A percentile compares a stretch with the other conserved stretches of the same genome.
These are phyloP conservation scores for Parasteatoda tepidariorum DNA, from an alignment of 1,140 invertebrate species.

Conservation along the genomic window DNA sequence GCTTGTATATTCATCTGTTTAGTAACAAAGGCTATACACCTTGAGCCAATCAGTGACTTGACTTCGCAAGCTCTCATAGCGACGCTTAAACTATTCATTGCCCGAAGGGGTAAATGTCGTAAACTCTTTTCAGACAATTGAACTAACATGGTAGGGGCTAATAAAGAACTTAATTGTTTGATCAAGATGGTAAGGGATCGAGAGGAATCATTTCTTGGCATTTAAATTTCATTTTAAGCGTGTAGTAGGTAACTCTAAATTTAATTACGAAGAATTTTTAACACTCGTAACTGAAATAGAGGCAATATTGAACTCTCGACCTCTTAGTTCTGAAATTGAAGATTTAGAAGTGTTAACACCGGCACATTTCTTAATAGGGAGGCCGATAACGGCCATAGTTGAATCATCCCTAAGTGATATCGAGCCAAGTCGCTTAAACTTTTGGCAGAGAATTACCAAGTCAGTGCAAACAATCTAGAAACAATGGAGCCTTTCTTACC, in stretches of 20 bases:
- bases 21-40: too few species aligned
- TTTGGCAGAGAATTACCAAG: not conserved
- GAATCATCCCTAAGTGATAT: not conserved
- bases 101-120: slow-evolving; percentile 63
- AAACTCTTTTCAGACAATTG: slow-evolving; percentile 55
- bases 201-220: slow-evolving; percentile 68
- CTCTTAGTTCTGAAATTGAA: slow-evolving; percentile 64
- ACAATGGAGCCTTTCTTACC: not conserved
- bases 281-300: slow-evolving; percentile 65
- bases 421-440: not conserved
- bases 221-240: slow-evolving; percentile 63
- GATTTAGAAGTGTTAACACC: slow-evolving; percentile 65
- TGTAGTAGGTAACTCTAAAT: slow-evolving; percentile 1
- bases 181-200: slow-evolving; percentile 16
- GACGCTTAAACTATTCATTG: slow-evolving; percentile 67
- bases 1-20: too few species aligned
- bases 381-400: slow-evolving; percentile 51
- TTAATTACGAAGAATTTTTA: slow-evolving; percentile 64
- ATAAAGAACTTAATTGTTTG: slow-evolving; percentile 21
- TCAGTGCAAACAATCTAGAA: not conserved
- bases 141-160: slow-evolving; percentile 48
- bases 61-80: too few species aligned
- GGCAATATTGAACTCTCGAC: slow-evolving; percentile 66
- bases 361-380: not conserved
- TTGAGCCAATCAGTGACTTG: slow-evolving; percentile 67